Base-by-base conservation (phyloP, 2,113 vertebrate genomes). In the Todiramphus chloris region DNA sequence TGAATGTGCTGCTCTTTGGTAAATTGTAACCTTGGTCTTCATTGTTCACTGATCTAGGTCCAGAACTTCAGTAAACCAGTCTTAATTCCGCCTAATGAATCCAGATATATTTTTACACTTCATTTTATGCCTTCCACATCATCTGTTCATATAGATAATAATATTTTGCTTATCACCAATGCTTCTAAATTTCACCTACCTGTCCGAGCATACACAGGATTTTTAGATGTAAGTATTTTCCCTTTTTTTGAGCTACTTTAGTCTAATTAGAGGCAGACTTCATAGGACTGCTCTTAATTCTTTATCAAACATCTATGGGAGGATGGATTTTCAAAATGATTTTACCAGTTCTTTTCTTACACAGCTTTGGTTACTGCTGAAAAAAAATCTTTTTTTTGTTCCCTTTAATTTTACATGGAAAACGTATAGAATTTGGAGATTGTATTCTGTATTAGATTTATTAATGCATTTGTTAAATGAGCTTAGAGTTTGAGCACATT, bases 161-260 rank as follows among this genome's bases (percentile, higher is more conserved):
- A 99, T 94, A 99, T 99, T 96, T 98, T 99, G 88, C 99, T 99
- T 81, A 98, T 99, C 97, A 99, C 99, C 88, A 99, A 99, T 53
- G 99, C 99, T 37, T 99, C 99, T 59, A 99, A 99, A 98, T 99
- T 99, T 97, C 99, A 99, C 94, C 98, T 99, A 68, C 99, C 99
- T 77, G 98, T 99, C 79, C 97, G 99, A 93, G 99, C 99, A 13
- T 99, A 99, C 97, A 99, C 99, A 21, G 99, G 99, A 90, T 99
- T 99, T 98, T 97, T 99, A 94, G 99, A 99, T 98, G 99, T 99
- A 98, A 98, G 98, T 98, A 97, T 96, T 33, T 90, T 60, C 4
- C 12, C 18, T 72, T 74, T 83, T 91, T 91, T 51, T 27, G 24
- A 39, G 28, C 75, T 67, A 56, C 69, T 53, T 96, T 44, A 64